These are phyloP conservation scores for Podilymbus podiceps DNA, from an alignment of 2,113 vertebrate species.

Conservation along the genomic window DNA sequence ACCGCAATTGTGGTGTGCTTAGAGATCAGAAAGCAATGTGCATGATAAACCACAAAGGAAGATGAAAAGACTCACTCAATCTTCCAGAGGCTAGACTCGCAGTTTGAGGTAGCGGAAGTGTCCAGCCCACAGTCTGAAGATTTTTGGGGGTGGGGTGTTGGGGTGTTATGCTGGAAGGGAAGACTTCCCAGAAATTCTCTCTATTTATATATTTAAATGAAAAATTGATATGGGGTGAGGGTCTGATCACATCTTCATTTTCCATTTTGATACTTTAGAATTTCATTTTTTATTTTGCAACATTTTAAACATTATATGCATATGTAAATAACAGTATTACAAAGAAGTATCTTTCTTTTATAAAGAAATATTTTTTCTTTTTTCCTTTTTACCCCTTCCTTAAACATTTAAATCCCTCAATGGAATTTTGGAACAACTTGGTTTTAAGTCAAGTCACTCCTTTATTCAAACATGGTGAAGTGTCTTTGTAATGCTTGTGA, in stretches of 20 bases:
- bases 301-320: not conserved
- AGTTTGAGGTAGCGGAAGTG: not conserved
- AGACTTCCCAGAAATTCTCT: not conserved
- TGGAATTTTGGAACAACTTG: not conserved
- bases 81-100: not conserved
- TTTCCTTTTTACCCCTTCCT: accelerated
- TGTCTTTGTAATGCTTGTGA: not conserved
- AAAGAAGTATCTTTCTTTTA: not conserved
- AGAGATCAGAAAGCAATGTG: not conserved
- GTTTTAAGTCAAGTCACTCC: not conserved
- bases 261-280: not conserved
- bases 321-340: not conserved
- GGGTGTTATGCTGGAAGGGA: not conserved
- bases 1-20: not conserved
- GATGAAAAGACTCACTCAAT: not conserved
- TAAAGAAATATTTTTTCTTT: not conserved
- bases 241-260: not conserved
- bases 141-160: not conserved
- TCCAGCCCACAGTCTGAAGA: not conserved
- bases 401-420: not conserved
- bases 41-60: not conserved
- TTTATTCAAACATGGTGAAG: not conserved
- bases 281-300: not conserved
- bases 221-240: not conserved
- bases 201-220: not conserved